A percentile compares a stretch with the other conserved stretches of the same genome.
Evolutionary conservation across 2,797 vertebrate species (phyloP).

Genomic region (Ataeniobius toweri): DNA sequence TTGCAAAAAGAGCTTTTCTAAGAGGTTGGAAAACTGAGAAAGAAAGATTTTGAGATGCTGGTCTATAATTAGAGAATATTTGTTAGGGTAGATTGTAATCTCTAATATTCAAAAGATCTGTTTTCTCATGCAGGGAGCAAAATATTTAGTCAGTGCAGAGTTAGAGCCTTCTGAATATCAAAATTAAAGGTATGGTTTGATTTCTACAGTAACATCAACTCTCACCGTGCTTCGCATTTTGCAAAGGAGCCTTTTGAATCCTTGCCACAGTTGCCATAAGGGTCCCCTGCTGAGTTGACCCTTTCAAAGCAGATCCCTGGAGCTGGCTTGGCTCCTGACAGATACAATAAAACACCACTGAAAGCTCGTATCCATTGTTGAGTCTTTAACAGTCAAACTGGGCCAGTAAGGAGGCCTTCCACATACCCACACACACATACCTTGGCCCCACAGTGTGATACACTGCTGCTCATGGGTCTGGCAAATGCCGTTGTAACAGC

Average conservation of each 20-base stretch:
- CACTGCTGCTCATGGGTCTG: conserved; percentile 99
- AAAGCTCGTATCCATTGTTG: not conserved
- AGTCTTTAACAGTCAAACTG: conserved; percentile 62
- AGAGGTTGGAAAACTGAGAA: not conserved
- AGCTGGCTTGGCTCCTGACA: conserved; percentile 86
- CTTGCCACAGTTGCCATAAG: conserved; percentile 98
- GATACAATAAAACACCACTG: conserved; percentile 23
- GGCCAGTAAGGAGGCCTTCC: not conserved
- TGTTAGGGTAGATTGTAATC: not conserved
- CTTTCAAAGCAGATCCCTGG: conserved; percentile 79
- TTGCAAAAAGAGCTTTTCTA: not conserved
- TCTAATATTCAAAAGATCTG: conserved; percentile 5
- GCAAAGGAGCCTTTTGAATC: conserved; percentile 90
- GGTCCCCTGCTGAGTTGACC: conserved; percentile 97
- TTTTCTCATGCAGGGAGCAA: not conserved
- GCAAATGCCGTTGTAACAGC: conserved; percentile 97
- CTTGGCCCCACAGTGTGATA: conserved; percentile 94
- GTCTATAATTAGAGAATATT: not conserved
- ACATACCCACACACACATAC: conserved; percentile 61
- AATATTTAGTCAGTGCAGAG: conserved; percentile 7
- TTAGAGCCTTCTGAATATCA: not conserved
- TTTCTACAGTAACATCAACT: conserved; percentile 29
- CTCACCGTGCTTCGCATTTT: conserved; percentile 91
- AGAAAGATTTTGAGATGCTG: not conserved
- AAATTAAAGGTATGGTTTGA: conserved; percentile 6